A percentile compares a stretch with the other conserved stretches of the same genome.
These are phyloP conservation scores for Centruroides sculpturatus DNA, from an alignment of 1,140 invertebrate genomes.

Conservation along the genomic window DNA sequence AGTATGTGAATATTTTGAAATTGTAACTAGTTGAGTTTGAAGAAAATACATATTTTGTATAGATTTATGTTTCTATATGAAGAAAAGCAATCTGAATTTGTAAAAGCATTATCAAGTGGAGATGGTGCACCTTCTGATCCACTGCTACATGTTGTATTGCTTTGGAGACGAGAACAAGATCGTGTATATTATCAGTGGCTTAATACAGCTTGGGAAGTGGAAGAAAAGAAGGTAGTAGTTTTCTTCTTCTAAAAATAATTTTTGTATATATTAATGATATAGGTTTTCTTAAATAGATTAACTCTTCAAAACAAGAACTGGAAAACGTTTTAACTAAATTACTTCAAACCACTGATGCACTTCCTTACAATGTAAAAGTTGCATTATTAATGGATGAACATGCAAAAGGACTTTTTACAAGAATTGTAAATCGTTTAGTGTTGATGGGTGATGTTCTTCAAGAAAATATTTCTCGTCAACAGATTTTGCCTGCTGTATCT, in stretches of 20 bases:
- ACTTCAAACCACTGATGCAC: slow-evolving; percentile 46
- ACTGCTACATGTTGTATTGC: slow-evolving; percentile 52
- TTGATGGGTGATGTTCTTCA: slow-evolving; percentile 52
- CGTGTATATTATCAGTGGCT: slow-evolving; percentile 87
- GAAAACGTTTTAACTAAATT: slow-evolving; percentile 53
- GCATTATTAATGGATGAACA: slow-evolving; percentile 44
- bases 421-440: slow-evolving; percentile 47
- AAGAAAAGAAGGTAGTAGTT: slow-evolving; percentile 18
- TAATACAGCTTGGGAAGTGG: slow-evolving; percentile 42
- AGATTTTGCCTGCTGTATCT: slow-evolving; percentile 64
- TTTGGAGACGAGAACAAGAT: slow-evolving; percentile 71
- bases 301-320: slow-evolving; percentile 54
- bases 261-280: background rate
- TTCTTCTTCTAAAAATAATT: background rate
- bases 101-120: slow-evolving; percentile 53
- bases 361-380: slow-evolving; percentile 29
- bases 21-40: too few relatives aligned
- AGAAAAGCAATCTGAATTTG: slow-evolving; percentile 64
- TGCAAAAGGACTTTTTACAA: slow-evolving; percentile 51
- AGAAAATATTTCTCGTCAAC: slow-evolving; percentile 59
- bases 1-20: too few relatives aligned
- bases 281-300: slow-evolving; percentile 33
- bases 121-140: slow-evolving; percentile 22
- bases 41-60: too few relatives aligned
- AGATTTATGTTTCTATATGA: slow-evolving; percentile 70